Evolutionary conservation across 1,140 invertebrate species (phyloP).

Genomic region (Yoshiicerus persimilis): DNA sequence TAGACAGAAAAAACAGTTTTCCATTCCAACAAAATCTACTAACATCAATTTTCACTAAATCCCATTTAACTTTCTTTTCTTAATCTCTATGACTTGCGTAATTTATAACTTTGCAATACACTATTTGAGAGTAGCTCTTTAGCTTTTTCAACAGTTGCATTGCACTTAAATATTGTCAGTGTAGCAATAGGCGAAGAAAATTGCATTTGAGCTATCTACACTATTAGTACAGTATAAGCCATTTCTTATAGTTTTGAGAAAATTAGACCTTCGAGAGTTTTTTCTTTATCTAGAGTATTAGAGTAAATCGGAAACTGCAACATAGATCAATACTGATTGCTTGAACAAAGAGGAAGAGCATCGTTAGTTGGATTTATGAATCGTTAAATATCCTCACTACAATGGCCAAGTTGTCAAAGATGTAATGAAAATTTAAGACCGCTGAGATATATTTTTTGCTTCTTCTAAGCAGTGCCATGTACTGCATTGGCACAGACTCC

Average conservation of each 20-base stretch:
- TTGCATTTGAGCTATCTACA: neutral
- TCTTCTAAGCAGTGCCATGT: neutral
- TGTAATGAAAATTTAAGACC: neutral
- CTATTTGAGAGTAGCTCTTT: neutral
- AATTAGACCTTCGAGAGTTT: neutral
- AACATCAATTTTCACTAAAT: neutral
- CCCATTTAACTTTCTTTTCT: neutral
- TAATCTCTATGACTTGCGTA: neutral
- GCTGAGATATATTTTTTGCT: neutral
- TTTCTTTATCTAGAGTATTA: neutral
- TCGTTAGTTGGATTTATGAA: slow-evolving; percentile 1
- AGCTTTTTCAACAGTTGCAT: neutral
- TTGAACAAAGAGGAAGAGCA: neutral
- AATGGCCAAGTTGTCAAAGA: slow-evolving; percentile 8
- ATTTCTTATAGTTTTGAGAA: neutral
- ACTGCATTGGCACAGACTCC: neutral
- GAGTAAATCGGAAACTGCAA: neutral
- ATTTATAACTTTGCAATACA: neutral
- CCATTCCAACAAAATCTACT: neutral
- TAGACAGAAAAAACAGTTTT: neutral
- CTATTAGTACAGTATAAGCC: neutral
- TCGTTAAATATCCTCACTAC: neutral
- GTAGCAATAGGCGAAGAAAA: neutral
- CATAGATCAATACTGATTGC: neutral
- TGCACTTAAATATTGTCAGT: neutral